Evolutionary conservation across 2,113 vertebrate genomes (phyloP).

Genomic region (Menura novaehollandiae): DNA sequence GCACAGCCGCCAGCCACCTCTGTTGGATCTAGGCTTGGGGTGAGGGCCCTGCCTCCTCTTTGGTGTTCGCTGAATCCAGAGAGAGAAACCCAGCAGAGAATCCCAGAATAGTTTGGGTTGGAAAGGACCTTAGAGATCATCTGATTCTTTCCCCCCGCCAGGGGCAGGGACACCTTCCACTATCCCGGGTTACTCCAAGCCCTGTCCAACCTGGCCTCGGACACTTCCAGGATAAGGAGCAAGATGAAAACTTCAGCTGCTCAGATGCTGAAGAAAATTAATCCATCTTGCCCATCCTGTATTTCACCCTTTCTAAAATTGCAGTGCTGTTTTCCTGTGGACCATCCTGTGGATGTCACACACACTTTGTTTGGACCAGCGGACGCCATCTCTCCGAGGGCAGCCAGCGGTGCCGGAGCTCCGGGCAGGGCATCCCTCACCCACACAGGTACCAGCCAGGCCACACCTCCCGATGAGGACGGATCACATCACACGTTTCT

Average conservation of each 20-base stretch:
- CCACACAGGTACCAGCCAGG: not conserved
- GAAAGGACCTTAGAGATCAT: not conserved
- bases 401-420: not conserved
- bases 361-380: not conserved
- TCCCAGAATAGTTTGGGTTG: not conserved
- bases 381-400: rapidly evolving
- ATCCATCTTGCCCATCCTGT: not conserved
- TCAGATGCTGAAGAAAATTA: not conserved
- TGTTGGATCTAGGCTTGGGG: rapidly evolving
- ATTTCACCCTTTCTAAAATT: not conserved
- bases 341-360: not conserved
- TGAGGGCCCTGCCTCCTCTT: not conserved
- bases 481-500: rapidly evolving
- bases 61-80: not conserved
- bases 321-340: not conserved
- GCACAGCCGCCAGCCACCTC: rapidly evolving
- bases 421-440: rapidly evolving
- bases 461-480: rapidly evolving
- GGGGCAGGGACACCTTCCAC: not conserved
- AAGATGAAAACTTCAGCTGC: not conserved
- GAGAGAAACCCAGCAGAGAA: not conserved
- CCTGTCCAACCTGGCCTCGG: rapidly evolving
- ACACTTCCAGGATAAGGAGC: not conserved
- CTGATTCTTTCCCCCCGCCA: not conserved
- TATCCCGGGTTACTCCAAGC: not conserved